A percentile compares a stretch with the other conserved stretches of the same genome.
Evolutionary conservation across 2,113 vertebrate genomes (phyloP).

Genomic region (Platichthys flesus): DNA sequence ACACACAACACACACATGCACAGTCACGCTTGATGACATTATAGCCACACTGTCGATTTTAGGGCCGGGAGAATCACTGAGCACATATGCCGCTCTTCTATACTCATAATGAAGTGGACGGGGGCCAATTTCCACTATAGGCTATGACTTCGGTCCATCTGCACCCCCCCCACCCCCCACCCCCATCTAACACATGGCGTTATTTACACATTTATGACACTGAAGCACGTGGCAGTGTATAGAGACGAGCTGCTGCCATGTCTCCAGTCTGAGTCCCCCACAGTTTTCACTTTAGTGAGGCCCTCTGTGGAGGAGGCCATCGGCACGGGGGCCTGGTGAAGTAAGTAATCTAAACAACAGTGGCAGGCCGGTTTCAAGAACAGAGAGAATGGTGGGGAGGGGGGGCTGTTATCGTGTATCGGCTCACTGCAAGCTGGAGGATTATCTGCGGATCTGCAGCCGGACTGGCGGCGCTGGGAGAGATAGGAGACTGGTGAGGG

Average conservation of each 20-base stretch:
- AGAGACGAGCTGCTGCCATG: constrained; percentile 52
- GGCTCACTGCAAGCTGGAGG: constrained; percentile 65
- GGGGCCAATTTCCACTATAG: constrained; percentile 74
- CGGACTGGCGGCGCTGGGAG: constrained; percentile 58
- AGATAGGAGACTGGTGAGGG: constrained; percentile 63
- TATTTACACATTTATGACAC: constrained; percentile 83
- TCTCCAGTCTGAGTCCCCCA: constrained; percentile 36
- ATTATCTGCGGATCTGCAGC: constrained; percentile 76
- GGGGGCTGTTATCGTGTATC: constrained; percentile 57
- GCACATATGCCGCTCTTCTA: constrained; percentile 72
- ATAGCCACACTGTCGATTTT: constrained; percentile 53
- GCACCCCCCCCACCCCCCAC: constrained; percentile 34
- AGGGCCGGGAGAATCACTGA: constrained; percentile 55
- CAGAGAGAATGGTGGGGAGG: constrained; percentile 45
- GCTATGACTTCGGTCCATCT: constrained; percentile 77
- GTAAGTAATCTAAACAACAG: constrained; percentile 62
- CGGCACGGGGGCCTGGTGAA: constrained; percentile 2
- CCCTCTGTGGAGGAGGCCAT: constrained; percentile 18
- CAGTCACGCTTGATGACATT: constrained; percentile 44
- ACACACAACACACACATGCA: constrained; percentile 34
- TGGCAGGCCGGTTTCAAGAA: constrained; percentile 46
- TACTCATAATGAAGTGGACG: constrained; percentile 72
- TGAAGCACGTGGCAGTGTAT: constrained; percentile 61
- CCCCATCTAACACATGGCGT: constrained; percentile 72
- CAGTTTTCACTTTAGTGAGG: constrained; percentile 36